Evolutionary conservation across 2,888 invertebrate species (phyloP).

Genomic region (Cheilosia soror): DNA sequence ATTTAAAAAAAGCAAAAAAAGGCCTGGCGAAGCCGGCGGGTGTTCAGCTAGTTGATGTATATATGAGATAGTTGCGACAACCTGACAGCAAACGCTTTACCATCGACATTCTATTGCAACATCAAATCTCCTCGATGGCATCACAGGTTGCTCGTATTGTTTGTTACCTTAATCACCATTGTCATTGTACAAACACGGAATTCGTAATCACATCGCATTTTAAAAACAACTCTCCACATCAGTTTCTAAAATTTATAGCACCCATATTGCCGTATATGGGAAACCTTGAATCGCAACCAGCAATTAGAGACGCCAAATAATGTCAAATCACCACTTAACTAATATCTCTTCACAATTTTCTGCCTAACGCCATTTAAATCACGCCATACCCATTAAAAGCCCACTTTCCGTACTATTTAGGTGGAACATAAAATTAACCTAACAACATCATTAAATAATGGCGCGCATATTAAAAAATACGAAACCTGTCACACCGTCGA

Average conservation of each 20-base stretch:
- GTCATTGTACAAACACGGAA: constrained; percentile 19
- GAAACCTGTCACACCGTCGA: constrained; percentile 68
- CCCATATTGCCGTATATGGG: constrained; percentile 27
- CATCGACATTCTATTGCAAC: too few species aligned
- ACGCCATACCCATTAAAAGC: constrained; percentile 68
- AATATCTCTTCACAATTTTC: constrained; percentile 62
- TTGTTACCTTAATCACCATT: constrained; percentile 3
- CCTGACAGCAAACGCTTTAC: too few species aligned
- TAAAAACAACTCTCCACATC: not conserved
- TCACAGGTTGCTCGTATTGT: too few species aligned
- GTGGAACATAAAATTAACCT: constrained; percentile 73
- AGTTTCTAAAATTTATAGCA: constrained; percentile 56
- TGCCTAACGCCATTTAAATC: constrained; percentile 72
- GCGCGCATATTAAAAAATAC: constrained; percentile 68
- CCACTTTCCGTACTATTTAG: constrained; percentile 65
- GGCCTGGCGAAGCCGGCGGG: too few species aligned
- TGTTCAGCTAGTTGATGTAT: too few species aligned
- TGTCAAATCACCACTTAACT: constrained; percentile 70
- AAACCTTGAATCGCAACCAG: constrained; percentile 57
- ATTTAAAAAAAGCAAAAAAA: too few species aligned
- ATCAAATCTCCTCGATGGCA: too few species aligned
- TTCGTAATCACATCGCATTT: constrained; percentile 39
- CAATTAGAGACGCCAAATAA: constrained; percentile 69
- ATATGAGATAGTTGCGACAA: too few species aligned
- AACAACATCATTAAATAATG: constrained; percentile 74